Percentiles rank a stretch among this genome's conserved stretches.
phyloP scores from a whole-genome alignment of 2,888 invertebrate species.

The Pachymerium ferrugineum region DNA sequence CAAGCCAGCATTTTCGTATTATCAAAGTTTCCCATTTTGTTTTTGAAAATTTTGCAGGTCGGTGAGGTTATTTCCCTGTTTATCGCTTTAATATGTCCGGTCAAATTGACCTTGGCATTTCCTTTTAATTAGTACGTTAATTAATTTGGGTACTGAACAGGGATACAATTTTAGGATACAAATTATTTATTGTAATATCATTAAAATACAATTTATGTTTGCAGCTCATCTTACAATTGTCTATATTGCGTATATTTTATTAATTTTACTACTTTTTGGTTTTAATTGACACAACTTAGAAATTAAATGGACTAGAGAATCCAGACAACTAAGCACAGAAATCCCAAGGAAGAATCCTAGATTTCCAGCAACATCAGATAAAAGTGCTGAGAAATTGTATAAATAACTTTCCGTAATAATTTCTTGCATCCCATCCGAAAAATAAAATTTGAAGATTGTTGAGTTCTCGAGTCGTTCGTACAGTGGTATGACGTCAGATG shows the following conservation, averaged over 20 bases:
- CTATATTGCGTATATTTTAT: no score
- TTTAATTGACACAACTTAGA: no score
- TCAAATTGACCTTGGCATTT: constrained; percentile 1
- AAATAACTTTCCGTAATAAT: neutral
- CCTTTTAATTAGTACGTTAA: no score
- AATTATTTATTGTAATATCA: neutral
- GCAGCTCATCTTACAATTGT: no score
- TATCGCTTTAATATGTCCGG: neutral
- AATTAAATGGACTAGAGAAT: no score
- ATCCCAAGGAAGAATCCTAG: neutral
- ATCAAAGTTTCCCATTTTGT: no score
- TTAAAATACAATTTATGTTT: no score
- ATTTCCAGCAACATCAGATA: constrained; percentile 3
- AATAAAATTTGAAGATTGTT: neutral
- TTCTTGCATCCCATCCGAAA: neutral
- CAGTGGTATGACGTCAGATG: neutral
- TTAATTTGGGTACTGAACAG: no score
- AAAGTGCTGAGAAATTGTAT: neutral
- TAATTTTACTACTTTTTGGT: no score
- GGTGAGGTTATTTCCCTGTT: no score
- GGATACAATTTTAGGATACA: neutral
- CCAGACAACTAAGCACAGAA: neutral
- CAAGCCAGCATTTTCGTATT: no score
- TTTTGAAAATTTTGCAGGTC: no score
- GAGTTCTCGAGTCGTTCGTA: neutral